Base-by-base conservation (phyloP, 2,797 vertebrate species). In the Scarus forsteni region DNA sequence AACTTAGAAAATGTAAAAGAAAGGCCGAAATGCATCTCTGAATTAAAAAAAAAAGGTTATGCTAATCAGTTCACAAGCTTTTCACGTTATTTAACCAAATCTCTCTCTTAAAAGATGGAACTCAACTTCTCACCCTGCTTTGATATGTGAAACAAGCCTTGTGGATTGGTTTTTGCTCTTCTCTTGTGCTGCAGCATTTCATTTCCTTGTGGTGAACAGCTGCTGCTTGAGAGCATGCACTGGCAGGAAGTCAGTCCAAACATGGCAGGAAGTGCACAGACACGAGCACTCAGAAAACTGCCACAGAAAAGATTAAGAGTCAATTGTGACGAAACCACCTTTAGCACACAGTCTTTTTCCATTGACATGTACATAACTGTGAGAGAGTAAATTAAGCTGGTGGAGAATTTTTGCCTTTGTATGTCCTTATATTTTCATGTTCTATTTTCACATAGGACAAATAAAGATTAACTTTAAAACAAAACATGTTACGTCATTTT, bases 161-260 rank as follows among this genome's bases (percentile, higher is more conserved):
- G 59, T 42, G 59, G 42, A 44, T 10, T 49, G 27, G 3, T 27
- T 2, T 27, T 27, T 4, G 27, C 27, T 27, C 27, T 27, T 27
- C 27, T 27, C 2, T 69, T 34, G 60, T 80, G 77, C 85, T 82
- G 2, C 88, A 85, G 64, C 60, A 38, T 66, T 75, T 91, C 45
- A 27, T 39, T 1, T 39, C 64, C 62, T 92, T 93, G 93, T 84
- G 93, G 93, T 88, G 79, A 85, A 78, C 70, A 49, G 18, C 81
- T 90, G 85, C 84, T 88, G 80, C 80, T 66, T 68, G 70, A 89
- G 53, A 77, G 81, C 81, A 10, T 45, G 84, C 90, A 70, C 44
- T 6, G 60, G 69, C 93, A 95, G 93, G 94, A 95, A 92, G 88
- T 93, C 60, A 74, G 80, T 85, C 88, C 81, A 83, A 92, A 83